phyloP scores from a whole-genome alignment of 2,888 invertebrate genomes.

The Dryocosmus kuriphilus region DNA sequence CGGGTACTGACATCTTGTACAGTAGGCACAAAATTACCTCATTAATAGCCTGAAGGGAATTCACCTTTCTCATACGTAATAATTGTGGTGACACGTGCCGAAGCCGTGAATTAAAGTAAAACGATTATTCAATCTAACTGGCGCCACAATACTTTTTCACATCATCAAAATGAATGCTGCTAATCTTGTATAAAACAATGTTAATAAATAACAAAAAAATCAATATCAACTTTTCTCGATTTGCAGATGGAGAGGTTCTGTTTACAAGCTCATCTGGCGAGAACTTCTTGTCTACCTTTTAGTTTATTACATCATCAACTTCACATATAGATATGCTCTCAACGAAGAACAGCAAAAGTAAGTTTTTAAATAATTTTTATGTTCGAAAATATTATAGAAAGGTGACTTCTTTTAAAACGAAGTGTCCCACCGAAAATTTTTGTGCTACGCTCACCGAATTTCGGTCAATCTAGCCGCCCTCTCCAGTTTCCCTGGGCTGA shows the following conservation, averaged over 20 bases:
- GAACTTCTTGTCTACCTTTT: slow-evolving; percentile 92
- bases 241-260: slow-evolving; percentile 95
- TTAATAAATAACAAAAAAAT: slow-evolving; percentile 5
- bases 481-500: no score
- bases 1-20: neutral
- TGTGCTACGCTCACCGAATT: no score
- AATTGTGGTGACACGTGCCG: slow-evolving; percentile 27
- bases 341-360: slow-evolving; percentile 89
- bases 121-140: neutral
- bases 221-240: slow-evolving; percentile 54
- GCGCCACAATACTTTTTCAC: slow-evolving; percentile 1
- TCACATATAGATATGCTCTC: slow-evolving; percentile 91
- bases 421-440: no score
- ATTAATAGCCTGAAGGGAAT: slow-evolving; percentile 15
- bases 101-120: slow-evolving; percentile 9
- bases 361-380: slow-evolving; percentile 69
- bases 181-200: neutral
- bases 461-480: no score
- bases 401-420: no score
- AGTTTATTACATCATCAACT: slow-evolving; percentile 91
- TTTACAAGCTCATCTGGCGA: slow-evolving; percentile 96
- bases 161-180: neutral
- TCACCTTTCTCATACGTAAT: slow-evolving; percentile 29
- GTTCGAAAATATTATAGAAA: neutral
- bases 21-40: slow-evolving; percentile 13